Conservation (phyloP, 1,140 invertebrate genomes). For the Euura lappo region DNA sequence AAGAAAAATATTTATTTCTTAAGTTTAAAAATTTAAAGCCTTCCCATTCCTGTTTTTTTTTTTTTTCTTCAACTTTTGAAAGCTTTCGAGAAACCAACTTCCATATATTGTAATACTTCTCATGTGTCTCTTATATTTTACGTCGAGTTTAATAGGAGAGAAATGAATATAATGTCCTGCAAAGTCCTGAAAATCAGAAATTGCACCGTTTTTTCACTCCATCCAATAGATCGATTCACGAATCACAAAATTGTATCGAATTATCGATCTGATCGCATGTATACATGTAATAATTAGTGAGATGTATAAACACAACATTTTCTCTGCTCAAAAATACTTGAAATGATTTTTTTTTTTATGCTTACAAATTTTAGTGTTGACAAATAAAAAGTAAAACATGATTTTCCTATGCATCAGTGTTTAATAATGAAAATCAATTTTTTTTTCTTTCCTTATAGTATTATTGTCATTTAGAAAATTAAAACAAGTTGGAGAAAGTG, state of each 20-base stretch:
- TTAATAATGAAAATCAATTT: too few species aligned
- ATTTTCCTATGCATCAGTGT: too few species aligned
- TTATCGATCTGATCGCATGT: neutral
- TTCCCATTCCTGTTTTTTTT: neutral
- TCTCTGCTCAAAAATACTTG: neutral
- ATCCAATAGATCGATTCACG: neutral
- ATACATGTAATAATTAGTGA: neutral
- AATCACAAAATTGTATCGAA: neutral
- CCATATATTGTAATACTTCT: conserved; percentile 1
- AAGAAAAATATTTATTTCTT: too few species aligned
- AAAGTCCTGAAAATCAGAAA: neutral
- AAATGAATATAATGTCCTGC: neutral
- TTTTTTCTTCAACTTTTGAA: neutral
- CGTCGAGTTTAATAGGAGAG: neutral
- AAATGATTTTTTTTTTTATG: too few species aligned
- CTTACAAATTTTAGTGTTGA: too few species aligned
- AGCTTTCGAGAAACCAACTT: neutral
- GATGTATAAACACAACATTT: conserved; percentile 2
- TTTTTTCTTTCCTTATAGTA: too few species aligned
- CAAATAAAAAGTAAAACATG: too few species aligned
- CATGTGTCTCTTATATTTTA: neutral
- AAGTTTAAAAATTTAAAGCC: neutral
- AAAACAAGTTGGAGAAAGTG: too few species aligned
- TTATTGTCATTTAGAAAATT: too few species aligned
- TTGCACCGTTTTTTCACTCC: neutral